Conservation (phyloP, 2,797 vertebrate species). For the Babyrousa celebensis region DNA sequence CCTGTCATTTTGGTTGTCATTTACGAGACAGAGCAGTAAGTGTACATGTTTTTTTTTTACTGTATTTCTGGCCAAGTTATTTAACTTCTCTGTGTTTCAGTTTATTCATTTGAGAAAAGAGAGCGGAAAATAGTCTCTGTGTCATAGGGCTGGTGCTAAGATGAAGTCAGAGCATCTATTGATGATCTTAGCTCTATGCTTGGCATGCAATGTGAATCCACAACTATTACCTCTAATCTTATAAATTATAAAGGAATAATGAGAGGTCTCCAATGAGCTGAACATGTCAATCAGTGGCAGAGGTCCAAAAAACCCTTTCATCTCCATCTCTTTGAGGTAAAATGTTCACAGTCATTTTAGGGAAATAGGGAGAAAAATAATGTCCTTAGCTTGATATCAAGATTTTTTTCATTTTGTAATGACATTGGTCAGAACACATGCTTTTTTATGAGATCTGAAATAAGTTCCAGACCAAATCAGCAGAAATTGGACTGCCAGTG, state of each 20-base stretch:
- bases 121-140: background rate
- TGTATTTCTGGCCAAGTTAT: background rate
- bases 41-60: background rate
- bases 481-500: background rate
- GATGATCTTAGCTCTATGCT: background rate
- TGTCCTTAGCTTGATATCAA: slow-evolving; percentile 3
- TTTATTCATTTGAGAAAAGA: slow-evolving; percentile 40
- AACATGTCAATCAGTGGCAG: background rate
- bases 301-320: slow-evolving; percentile 13
- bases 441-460: slow-evolving; percentile 48
- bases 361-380: slow-evolving; percentile 20
- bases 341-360: slow-evolving; percentile 29
- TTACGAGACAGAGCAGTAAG: background rate
- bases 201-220: background rate
- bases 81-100: slow-evolving; percentile 29
- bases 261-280: background rate
- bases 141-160: background rate
- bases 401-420: slow-evolving; percentile 48
- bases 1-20: slow-evolving; percentile 44
- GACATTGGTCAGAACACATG: slow-evolving; percentile 17
- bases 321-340: background rate
- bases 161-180: slow-evolving; percentile 25
- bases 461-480: slow-evolving; percentile 34
- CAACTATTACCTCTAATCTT: slow-evolving; percentile 2
- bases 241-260: background rate